Base-by-base conservation (phyloP, 2,888 invertebrate species). In the Dryobotodes eremita region DNA sequence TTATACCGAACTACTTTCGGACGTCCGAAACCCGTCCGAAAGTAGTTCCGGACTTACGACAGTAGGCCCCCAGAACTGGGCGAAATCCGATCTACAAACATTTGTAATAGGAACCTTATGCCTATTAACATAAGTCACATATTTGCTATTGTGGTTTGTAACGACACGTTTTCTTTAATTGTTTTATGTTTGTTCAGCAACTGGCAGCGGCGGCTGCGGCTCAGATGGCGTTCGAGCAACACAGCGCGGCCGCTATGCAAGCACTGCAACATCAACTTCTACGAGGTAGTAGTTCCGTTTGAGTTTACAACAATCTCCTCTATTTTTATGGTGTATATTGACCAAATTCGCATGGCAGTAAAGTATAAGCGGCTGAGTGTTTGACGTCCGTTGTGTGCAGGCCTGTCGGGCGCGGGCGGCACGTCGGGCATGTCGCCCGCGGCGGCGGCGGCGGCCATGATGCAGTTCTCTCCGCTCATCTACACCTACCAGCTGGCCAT, bases 401-500 rank as follows among this genome's bases (percentile, higher is more conserved):
- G 97, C 65, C 92, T 97, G 81, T 95, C 97, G 90, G 96, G 97
- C 91, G 96, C 94, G 71, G 95, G 94, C 82, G 93, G 94, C 59
- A 89, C 91, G 36, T 90, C 97, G 90, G 94, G 97, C 95, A 94
- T 98, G 97, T 94, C 97, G 91, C 89, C 97, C 95, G 93, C 99
- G 78, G 98, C 99, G 78, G 96, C 96, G 36, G 98, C 98, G 68
- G 98, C 99, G 66, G 99, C 99, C 94, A 98, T 99, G 98, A 98
- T 98, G 96, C 98, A 98, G 91, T 98, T 99, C 95, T 98, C 98
- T 55, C 99, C 99, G 68, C 97, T 99, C 74, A 97, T 99, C 78
- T 99, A 99, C 96, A 98, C 98, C 8, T 99, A 99, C 97, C 99
- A 99, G 95, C 97, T 99, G 92, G 98, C 98, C 81, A 98, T 98